These are phyloP conservation scores for Drosophila mayaguana DNA, from an alignment of 2,888 invertebrate genomes.

Conservation along the genomic window DNA sequence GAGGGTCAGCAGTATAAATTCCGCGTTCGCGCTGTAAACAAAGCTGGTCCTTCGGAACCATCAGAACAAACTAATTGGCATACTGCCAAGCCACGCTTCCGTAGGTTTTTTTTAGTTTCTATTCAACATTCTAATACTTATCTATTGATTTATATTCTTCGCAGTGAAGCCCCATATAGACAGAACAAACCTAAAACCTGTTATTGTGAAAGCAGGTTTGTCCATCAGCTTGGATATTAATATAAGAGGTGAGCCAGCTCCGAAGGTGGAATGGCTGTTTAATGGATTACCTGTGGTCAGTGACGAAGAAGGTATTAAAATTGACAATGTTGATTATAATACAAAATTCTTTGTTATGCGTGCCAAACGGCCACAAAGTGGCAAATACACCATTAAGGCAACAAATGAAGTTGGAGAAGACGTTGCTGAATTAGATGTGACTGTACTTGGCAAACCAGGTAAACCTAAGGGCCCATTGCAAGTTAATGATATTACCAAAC, in stretches of 20 bases:
- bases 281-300: constrained; percentile 89
- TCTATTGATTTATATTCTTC: constrained; percentile 35
- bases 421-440: constrained; percentile 95
- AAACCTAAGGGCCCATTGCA: constrained; percentile 95
- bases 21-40: constrained; percentile 96
- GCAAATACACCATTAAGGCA: constrained; percentile 95
- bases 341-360: constrained; percentile 95
- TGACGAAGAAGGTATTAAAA: constrained; percentile 87
- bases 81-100: constrained; percentile 93
- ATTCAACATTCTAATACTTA: background rate
- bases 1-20: constrained; percentile 98
- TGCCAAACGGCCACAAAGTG: constrained; percentile 92
- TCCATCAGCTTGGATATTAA: constrained; percentile 94
- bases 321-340: constrained; percentile 95
- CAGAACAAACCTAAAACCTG: constrained; percentile 93
- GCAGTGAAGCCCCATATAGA: constrained; percentile 97
- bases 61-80: constrained; percentile 97
- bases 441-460: constrained; percentile 92
- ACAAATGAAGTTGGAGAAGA: constrained; percentile 97
- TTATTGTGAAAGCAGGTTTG: constrained; percentile 94
- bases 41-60: constrained; percentile 96
- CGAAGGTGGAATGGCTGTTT: constrained; percentile 95
- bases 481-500: constrained; percentile 95
- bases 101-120: constrained; percentile 87
- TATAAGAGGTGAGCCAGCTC: constrained; percentile 96